Conservation (phyloP, 2,113 vertebrate genomes). For the Charina bottae region DNA sequence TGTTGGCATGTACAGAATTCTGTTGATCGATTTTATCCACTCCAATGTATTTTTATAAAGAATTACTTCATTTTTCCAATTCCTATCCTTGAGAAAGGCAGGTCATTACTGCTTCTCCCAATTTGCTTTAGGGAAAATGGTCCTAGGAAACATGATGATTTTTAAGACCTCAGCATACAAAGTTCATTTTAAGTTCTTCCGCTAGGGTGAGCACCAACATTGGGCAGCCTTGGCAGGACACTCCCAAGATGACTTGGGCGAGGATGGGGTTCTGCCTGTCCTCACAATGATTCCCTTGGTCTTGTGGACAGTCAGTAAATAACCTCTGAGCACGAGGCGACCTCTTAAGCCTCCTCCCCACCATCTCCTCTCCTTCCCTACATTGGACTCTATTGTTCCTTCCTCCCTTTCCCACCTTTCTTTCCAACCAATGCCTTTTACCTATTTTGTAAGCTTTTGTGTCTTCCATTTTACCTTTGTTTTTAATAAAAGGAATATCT, state of each 20-base stretch:
- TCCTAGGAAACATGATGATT: neutral
- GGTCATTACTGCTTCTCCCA: neutral
- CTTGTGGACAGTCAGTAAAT: neutral
- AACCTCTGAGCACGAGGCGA: neutral
- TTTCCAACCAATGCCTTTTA: neutral
- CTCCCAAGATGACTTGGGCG: neutral
- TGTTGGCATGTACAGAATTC: neutral
- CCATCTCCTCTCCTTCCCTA: neutral
- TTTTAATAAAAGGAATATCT: neutral
- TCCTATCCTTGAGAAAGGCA: neutral
- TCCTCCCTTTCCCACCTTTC: no score
- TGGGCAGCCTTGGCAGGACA: neutral
- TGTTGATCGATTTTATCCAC: neutral
- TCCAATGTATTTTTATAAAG: neutral
- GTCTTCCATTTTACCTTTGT: neutral
- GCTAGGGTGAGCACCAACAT: neutral
- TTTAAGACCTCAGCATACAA: no score
- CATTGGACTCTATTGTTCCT: neutral
- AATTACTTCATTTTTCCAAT: neutral
- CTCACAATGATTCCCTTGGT: neutral
- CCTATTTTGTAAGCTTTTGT: neutral
- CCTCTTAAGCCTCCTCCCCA: neutral
- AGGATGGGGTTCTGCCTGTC: neutral
- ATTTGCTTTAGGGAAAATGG: neutral
- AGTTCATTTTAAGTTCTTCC: no score